These are phyloP conservation scores for Scomber japonicus DNA, from an alignment of 2,113 vertebrate genomes.

Conservation along the genomic window DNA sequence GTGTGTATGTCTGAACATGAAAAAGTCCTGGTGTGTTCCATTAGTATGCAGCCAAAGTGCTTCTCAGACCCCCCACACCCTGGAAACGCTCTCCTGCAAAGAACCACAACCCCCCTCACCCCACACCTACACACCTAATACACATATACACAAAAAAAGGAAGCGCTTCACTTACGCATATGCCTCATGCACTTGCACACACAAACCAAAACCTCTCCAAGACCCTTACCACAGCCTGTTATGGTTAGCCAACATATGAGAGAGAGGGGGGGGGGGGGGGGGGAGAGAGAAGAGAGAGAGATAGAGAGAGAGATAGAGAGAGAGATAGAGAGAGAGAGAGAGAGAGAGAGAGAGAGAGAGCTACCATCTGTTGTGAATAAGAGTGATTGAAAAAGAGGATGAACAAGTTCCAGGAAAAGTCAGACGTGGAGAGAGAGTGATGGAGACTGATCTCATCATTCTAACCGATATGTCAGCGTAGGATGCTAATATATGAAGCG, in stretches of 20 bases:
- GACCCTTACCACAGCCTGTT: constrained; percentile 66
- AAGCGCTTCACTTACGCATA: constrained; percentile 4
- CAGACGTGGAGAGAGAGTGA: constrained; percentile 28
- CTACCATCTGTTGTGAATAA: constrained; percentile 69
- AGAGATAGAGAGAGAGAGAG: constrained; percentile 5
- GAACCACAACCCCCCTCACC: constrained; percentile 54
- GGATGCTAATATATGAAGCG: constrained; percentile 20
- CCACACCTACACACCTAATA: constrained; percentile 9
- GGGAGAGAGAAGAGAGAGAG: not conserved
- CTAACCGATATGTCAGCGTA: constrained; percentile 28
- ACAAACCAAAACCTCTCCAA: constrained; percentile 42
- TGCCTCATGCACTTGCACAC: constrained; percentile 7
- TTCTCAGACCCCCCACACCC: constrained; percentile 49
- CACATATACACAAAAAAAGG: constrained; percentile 25
- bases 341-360: constrained; percentile 12
- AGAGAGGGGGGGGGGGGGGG: not conserved
- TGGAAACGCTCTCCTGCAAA: constrained; percentile 67
- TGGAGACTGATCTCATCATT: constrained; percentile 24
- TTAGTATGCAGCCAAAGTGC: constrained; percentile 39
- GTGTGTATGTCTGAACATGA: not conserved
- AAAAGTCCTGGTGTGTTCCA: constrained; percentile 35
- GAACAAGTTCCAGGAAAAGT: constrained; percentile 60
- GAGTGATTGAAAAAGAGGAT: constrained; percentile 42
- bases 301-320: not conserved
- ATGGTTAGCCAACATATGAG: constrained; percentile 48